Base-by-base conservation (phyloP, 2,888 invertebrate species). In the Hypomecis atomaria region DNA sequence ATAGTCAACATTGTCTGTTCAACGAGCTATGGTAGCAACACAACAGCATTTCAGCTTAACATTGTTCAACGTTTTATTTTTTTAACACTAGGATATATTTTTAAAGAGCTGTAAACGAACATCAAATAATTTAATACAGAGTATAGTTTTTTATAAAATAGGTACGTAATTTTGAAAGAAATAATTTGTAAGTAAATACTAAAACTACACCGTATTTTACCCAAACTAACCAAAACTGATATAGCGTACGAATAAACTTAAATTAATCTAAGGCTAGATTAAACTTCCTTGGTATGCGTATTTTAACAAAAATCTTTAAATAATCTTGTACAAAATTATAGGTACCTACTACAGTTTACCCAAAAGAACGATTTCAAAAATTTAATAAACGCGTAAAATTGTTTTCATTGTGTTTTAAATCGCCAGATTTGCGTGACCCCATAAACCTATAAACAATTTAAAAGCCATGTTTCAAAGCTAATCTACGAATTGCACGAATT, bases 1-100 rank as follows among this genome's bases (percentile, higher is more conserved):
- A 59, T 69, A 68, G 70, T 66, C 67, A 73, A 54, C 63, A 67
- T 74, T 70, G 62, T 77, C 62, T 72, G 61, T 69, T 71, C 66
- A 36, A 49, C 43, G 7, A 42, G 34, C 49, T 55, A 59, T 53
- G 53, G n/a, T 7, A 57, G 5, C 49, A 53, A 67, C 61, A 48
- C 43, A 66, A 52, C 58, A 37, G 10, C 40, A 49, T 33, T 48
- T 48, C 11, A 42, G 2, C n/a, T 34, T 36, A 36, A 43, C 50
- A 62, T 40, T 23, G 5, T 34, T 50, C 13, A 43, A n/a, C 33
- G 42, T 13, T 53, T 37, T 4, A 13, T 49, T 8, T 7, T 36
- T 11, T 5, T 9, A 36, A 4, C 10, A 34, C 9, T 2, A 7
- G 6, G 6, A 10, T n/a, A 6, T n/a, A 1, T 37, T 6, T 6